Evolutionary conservation across 2,113 vertebrate species (phyloP).

Genomic region (Suncus etruscus): DNA sequence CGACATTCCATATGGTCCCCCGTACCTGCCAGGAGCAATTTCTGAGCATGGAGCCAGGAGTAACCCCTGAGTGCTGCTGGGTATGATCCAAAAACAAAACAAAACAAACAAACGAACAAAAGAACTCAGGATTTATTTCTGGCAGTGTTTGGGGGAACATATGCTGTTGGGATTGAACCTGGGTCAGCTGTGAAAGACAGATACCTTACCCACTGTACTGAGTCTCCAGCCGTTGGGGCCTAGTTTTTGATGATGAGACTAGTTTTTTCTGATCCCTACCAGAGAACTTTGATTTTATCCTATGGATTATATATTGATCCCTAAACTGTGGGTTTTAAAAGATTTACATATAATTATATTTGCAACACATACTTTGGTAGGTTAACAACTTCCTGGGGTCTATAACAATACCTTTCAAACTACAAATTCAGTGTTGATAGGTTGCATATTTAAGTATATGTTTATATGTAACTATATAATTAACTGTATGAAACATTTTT

Average conservation of each 20-base stretch:
- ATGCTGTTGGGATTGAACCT: too few relatives aligned
- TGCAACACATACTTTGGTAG: neutral
- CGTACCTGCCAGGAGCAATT: too few relatives aligned
- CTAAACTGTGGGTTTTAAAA: slow-evolving; percentile 33
- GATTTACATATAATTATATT: neutral
- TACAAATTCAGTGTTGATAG: slow-evolving; percentile 14
- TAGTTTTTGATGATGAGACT: too few relatives aligned
- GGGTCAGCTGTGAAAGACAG: too few relatives aligned
- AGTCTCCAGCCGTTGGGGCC: too few relatives aligned
- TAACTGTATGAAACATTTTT: neutral
- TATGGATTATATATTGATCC: slow-evolving; percentile 12
- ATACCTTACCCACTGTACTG: neutral
- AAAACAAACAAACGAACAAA: too few relatives aligned
- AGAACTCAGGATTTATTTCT: too few relatives aligned
- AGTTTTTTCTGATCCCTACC: neutral
- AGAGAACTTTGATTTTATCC: slow-evolving; percentile 40
- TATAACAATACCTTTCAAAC: neutral
- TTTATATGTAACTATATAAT: neutral
- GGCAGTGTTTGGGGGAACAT: too few relatives aligned
- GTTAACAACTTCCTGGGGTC: slow-evolving; percentile 17
- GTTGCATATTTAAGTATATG: slow-evolving; percentile 16
- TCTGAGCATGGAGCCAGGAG: too few relatives aligned
- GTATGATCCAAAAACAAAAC: too few relatives aligned
- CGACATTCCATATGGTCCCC: too few relatives aligned
- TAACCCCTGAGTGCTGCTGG: too few relatives aligned